Evolutionary conservation across 2,888 invertebrate genomes (phyloP).

Genomic region (Cataglyphis albicans): DNA sequence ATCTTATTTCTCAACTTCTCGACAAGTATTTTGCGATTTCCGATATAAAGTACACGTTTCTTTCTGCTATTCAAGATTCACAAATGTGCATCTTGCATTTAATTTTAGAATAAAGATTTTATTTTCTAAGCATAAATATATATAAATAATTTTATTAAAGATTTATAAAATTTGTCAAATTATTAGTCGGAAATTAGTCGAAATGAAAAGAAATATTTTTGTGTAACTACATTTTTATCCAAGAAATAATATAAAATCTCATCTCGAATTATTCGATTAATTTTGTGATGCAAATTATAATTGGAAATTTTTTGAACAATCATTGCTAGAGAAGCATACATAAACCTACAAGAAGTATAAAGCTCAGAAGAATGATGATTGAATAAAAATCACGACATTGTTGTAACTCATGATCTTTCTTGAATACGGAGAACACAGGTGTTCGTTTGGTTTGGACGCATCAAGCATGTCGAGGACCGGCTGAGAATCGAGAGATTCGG

Average conservation of each 20-base stretch:
- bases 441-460: conserved; percentile 61
- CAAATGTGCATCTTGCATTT: neutral
- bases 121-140: neutral
- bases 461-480: conserved; percentile 69
- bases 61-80: conserved; percentile 11
- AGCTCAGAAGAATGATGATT: neutral
- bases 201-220: neutral
- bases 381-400: neutral
- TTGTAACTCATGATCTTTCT: conserved; percentile 7
- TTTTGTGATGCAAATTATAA: neutral
- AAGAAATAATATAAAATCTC: neutral
- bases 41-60: neutral
- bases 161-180: neutral
- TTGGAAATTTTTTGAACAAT: neutral
- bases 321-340: neutral
- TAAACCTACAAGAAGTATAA: neutral
- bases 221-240: neutral
- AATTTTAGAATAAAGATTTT: neutral
- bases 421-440: conserved; percentile 74
- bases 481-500: conserved; percentile 56
- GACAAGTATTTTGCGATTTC: neutral
- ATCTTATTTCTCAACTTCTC: conserved; percentile 3
- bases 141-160: conserved; percentile 1
- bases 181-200: neutral
- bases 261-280: neutral